Base-by-base conservation (phyloP, 2,113 vertebrate genomes). In the Zosterops hypoxanthus region DNA sequence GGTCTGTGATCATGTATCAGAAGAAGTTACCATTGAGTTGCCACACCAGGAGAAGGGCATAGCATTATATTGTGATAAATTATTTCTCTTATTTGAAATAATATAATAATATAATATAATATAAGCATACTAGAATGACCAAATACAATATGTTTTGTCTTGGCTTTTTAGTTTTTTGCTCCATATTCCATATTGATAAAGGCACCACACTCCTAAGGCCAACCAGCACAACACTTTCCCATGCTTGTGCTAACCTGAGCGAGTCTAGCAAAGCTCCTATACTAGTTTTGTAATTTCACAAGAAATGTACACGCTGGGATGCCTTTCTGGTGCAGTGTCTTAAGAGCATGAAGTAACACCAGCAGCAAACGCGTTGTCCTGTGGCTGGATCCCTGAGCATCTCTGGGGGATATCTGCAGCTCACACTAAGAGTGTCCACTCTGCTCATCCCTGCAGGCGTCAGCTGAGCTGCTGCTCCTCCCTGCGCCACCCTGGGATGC, bases 271-370 rank as follows among this genome's bases (percentile, higher is more conserved):
- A 87, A 68, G 12, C 16, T 34, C 34, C 65, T 28, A 18, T 0
- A 2, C 64, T 47, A 39, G n/a, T 31, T 85, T 33, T 49, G 52
- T 39, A 23, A 77, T 68, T 53, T 49, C 17, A 1, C 33, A 39
- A 50, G 33, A 68, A 59, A 36, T 3, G 5, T 31, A 9, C 21
- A n/a, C 0, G 0, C 17, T 12, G 25, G 14, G 23, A 22, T 49
- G 31, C n/a, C 19, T 57, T 91, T 77, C 68, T 44, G 46, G 16
- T 46, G 41, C 2, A 1, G 19, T 7, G 25, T 31, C 29, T 65
- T 7, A 64, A 44, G 7, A 49, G 21, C 59, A 14, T 3, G 3
- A 66, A 66, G n/a, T 47, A 29, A 3, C 12, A 65, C 3, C 23
- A 34, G 47, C n/a, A 75, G 50, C 65, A 82, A 44, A 26, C 31